These are phyloP conservation scores for Dromococcyx pavoninus DNA, from an alignment of 2,797 vertebrate species.

Conservation along the genomic window DNA sequence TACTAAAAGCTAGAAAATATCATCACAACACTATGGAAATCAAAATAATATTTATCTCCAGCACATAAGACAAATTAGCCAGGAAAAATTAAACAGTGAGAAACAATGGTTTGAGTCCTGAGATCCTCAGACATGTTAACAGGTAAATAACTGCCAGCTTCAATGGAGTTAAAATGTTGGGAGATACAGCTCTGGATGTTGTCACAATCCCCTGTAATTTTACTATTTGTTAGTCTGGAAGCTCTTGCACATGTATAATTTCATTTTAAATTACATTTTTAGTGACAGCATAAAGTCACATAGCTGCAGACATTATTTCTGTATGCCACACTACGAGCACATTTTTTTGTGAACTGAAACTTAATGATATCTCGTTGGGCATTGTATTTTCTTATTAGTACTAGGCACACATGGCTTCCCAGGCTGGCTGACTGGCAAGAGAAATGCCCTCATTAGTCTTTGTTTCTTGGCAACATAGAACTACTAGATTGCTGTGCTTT, in stretches of 20 bases:
- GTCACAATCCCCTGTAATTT: neutral
- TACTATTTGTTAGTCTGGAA: neutral
- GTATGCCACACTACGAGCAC: neutral
- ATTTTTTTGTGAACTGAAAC: neutral
- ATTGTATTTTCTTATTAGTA: neutral
- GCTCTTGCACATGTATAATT: neutral
- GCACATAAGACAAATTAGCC: neutral
- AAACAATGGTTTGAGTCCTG: neutral
- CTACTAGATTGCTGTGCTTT: neutral
- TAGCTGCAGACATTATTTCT: neutral
- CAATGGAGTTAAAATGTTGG: neutral
- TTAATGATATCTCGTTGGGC: neutral
- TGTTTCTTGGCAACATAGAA: conserved; percentile 6
- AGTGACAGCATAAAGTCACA: neutral
- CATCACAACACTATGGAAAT: neutral
- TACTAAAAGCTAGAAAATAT: neutral
- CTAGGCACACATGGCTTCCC: neutral
- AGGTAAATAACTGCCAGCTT: neutral
- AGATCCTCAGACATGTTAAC: neutral
- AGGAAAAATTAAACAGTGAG: neutral
- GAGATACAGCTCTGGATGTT: neutral
- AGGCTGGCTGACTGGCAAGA: neutral
- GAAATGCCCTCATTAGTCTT: conserved; percentile 22
- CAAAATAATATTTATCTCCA: neutral
- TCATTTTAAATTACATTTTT: neutral